Percentiles rank a stretch among this genome's conserved stretches.
Evolutionary conservation across 2,888 invertebrate genomes (phyloP).

Genomic region (Harpagoxenus sublaevis): DNA sequence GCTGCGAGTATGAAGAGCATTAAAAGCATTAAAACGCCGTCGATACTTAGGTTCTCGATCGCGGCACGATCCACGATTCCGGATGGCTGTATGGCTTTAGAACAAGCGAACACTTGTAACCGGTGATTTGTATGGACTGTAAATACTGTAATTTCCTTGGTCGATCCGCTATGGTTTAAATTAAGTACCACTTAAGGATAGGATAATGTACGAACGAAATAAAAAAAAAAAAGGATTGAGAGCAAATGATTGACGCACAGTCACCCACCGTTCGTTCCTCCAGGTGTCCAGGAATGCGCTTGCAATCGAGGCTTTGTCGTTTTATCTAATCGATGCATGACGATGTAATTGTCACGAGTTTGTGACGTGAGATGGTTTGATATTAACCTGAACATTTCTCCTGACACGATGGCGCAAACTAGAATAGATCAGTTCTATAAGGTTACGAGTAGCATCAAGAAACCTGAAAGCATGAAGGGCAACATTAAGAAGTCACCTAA

Average conservation of each 20-base stretch:
- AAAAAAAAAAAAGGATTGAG: conserved; percentile 45
- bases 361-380: neutral
- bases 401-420: conserved; percentile 36
- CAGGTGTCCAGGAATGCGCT: neutral
- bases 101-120: conserved; percentile 18
- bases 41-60: conserved; percentile 13
- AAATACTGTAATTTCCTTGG: conserved; percentile 45
- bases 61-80: neutral
- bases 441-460: neutral
- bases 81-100: conserved; percentile 6
- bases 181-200: conserved; percentile 43
- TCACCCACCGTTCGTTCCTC: conserved; percentile 20
- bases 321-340: neutral
- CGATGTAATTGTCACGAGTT: neutral
- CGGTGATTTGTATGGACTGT: conserved; percentile 31
- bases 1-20: neutral
- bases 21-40: neutral
- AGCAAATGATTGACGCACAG: conserved; percentile 11
- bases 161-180: conserved; percentile 39
- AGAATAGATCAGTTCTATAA: conserved; percentile 59
- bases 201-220: conserved; percentile 52
- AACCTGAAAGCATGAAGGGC: neutral
- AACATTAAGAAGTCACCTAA: neutral
- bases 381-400: no score
- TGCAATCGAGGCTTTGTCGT: no score